Evolutionary conservation across 2,888 invertebrate species (phyloP), one percentile per base, ranked within the genome.

Genomic region (Acronicta aceris): DNA sequence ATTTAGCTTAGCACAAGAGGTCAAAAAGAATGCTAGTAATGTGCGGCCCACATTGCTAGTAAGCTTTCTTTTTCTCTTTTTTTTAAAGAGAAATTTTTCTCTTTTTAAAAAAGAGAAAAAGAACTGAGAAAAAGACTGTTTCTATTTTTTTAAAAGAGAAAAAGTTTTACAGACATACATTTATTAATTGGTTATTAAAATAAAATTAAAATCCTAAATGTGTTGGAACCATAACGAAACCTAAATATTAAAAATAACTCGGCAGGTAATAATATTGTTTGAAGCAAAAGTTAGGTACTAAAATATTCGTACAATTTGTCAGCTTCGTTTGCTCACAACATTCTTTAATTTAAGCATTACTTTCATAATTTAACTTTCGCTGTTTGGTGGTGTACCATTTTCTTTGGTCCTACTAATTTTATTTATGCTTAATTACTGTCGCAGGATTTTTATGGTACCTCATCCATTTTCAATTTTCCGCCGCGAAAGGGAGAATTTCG

Each of bases 371-470:
- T 36, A 66, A 57, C 40, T 72, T 61, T 67, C 13, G 21, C 21
- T 21, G 21, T 21, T 21, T 38, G 42, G 55, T 50, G 45, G 59
- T 59, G 17, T 21, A 25, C n/a, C 51, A 58, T 33, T 57, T 70
- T 38, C 21, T 57, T 56, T 17, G 48, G 48, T 27, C 51, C 54
- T 41, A 53, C 36, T 21, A 40, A 72, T 59, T 60, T 42, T 52
- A 70, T 58, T 47, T 49, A 40, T 52, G 52, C 42, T 50, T 59
- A 47, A 68, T 56, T 59, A 56, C 7, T 40, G 41, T 43, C 25
- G 25, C 36, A 3, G 21, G 1, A 38, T 54, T 30, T 63, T 55
- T 21, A 38, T 21, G 13, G 15, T 25, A 6, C 6, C n/a, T 54
- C 30, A n/a, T 52, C 46, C 5, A 43, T 46, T 63, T 48, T 42